phyloP scores from a whole-genome alignment of 2,888 invertebrate genomes.

The Timema cristinae region DNA sequence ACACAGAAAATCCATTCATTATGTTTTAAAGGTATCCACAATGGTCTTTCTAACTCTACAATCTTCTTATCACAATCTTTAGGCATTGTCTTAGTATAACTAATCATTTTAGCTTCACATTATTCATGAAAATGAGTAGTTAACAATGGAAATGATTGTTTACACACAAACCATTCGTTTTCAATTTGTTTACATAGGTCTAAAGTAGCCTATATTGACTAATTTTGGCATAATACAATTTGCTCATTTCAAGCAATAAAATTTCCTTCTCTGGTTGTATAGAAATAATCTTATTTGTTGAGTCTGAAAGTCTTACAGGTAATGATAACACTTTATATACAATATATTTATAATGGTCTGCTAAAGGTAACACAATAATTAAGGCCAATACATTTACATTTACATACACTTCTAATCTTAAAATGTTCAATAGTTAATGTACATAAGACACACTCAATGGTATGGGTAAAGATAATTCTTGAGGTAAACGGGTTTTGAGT shows the following conservation, averaged over 20 bases:
- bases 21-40: not conserved
- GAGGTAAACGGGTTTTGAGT: no score
- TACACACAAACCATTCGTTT: not conserved
- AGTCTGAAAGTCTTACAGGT: no score
- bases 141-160: not conserved
- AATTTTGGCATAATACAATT: not conserved
- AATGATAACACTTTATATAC: no score
- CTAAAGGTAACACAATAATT: no score
- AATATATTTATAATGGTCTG: no score
- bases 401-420: no score
- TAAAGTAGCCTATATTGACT: not conserved
- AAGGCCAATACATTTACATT: no score
- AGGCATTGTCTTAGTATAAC: not conserved
- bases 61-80: not conserved
- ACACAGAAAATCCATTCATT: not conserved
- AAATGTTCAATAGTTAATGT: no score
- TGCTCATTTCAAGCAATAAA: constrained; percentile 3
- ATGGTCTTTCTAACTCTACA: not conserved
- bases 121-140: not conserved
- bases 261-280: not conserved
- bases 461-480: no score
- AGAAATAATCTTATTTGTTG: no score
- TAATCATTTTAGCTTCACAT: not conserved
- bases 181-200: not conserved
- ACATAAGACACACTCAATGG: no score